Base-by-base conservation (phyloP, 2,797 vertebrate species). In the Lagodon rhomboides region DNA sequence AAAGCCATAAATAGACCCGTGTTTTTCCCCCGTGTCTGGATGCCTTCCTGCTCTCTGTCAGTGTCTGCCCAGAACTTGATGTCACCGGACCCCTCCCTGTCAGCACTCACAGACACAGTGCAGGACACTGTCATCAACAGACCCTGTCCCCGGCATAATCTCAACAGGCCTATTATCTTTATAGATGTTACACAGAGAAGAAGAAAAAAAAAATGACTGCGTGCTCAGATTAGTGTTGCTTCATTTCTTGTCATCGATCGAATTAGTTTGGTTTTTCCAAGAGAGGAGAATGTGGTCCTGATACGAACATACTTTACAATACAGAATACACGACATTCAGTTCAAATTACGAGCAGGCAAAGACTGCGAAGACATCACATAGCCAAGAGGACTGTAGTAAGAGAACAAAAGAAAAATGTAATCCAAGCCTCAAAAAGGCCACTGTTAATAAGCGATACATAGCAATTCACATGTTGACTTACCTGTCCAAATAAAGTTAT, bases 331-430 rank as follows among this genome's bases (percentile, higher is more conserved):
- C 30, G 2, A 25, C 9, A 4, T 41, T 27, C 25, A 17, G 34
- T 18, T 7, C 30, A 17, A 61, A 62, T 15, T 27, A 53, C 34
- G 27, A 46, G 25, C 6, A 2, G 43, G 1, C 20, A 18, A 47
- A 65, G 23, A 22, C 55, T 54, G 18, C 30, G 43, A 12, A 50
- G 34, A 63, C 55, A 38, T 2, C 27, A 34, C 25, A 62, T 0
- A 56, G 34, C 13, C 1, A 16, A 34, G 23, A 55, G 27, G 58
- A 18, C 5, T 60, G 65, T 0, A 27, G 27, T 62, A 3, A 13
- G 54, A 85, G 63, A 83, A 86, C 85, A 85, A 84, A 73, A 78
- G 74, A 68, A 38, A 67, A n/a, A 49, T 23, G 15, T 47, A 16
- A 25, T 1, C 8, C n/a, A n/a, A 1, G 8, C 15, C 25, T 53